These are phyloP conservation scores for Acanthosepion lycidas DNA, from an alignment of 2,888 invertebrate genomes.

Conservation along the genomic window DNA sequence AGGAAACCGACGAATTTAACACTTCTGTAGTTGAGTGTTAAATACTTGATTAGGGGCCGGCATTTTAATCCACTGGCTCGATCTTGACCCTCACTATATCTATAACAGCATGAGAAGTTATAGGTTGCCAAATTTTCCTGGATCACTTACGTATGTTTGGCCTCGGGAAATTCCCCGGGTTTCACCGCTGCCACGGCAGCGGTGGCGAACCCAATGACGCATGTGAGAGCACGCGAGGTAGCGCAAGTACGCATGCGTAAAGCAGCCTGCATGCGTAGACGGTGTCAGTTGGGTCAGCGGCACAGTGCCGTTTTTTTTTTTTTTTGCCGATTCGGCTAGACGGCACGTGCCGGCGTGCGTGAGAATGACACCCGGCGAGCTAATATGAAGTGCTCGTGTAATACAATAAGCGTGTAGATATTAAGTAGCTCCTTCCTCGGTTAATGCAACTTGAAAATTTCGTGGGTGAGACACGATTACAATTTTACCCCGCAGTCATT, in stretches of 20 bases:
- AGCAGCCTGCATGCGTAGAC: neutral
- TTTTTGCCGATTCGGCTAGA: neutral
- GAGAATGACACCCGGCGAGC: neutral
- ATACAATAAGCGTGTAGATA: neutral
- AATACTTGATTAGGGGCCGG: no score
- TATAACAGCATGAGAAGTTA: no score
- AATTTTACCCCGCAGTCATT: neutral
- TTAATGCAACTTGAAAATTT: neutral
- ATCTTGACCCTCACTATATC: no score
- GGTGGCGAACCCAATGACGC: neutral
- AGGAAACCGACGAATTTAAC: no score
- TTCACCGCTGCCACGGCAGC: neutral
- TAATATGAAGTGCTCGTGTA: neutral
- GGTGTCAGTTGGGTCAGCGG: neutral
- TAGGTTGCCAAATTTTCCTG: neutral
- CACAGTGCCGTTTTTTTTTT: neutral
- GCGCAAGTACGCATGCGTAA: neutral
- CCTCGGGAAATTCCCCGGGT: neutral
- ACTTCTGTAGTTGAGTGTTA: no score
- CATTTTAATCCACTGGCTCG: no score
- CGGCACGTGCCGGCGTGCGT: neutral
- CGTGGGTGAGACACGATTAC: neutral
- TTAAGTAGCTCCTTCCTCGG: neutral
- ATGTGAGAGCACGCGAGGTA: neutral
- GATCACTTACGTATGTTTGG: neutral